Percentiles rank a stretch among this genome's conserved stretches.
phyloP scores from a whole-genome alignment of 2,113 vertebrate genomes.

The Prochilodus magdalenae region DNA sequence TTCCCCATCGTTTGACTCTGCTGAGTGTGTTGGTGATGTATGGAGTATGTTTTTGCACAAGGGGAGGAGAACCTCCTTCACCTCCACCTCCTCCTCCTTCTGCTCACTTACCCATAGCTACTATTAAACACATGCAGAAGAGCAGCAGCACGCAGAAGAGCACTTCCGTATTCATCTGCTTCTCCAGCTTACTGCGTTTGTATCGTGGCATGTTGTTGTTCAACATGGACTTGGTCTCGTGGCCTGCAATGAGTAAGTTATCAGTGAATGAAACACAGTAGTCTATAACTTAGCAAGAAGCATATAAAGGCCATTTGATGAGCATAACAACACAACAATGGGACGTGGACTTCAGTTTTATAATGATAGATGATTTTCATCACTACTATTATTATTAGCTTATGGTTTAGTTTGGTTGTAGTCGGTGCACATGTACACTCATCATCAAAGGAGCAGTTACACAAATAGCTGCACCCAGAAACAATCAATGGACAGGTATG shows the following conservation, averaged over 20 bases:
- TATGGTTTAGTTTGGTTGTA: too few relatives aligned
- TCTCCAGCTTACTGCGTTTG: constrained; percentile 94
- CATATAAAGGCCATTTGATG: not conserved
- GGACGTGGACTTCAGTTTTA: too few relatives aligned
- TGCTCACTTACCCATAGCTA: constrained; percentile 83
- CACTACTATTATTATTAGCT: too few relatives aligned
- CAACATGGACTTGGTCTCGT: constrained; percentile 95
- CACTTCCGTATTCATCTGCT: constrained; percentile 85
- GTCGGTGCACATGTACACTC: too few relatives aligned
- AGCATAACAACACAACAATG: too few relatives aligned
- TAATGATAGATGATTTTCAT: too few relatives aligned
- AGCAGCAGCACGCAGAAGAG: constrained; percentile 88
- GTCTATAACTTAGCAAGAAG: not conserved
- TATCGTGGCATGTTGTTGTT: constrained; percentile 89
- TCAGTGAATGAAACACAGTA: not conserved
- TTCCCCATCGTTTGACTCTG: constrained; percentile 37
- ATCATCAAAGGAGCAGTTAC: too few relatives aligned
- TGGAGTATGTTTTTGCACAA: not conserved
- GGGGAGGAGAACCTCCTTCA: not conserved
- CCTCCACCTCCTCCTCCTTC: not conserved
- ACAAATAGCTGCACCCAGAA: too few relatives aligned
- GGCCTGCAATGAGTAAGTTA: constrained; percentile 77
- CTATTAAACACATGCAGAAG: constrained; percentile 88
- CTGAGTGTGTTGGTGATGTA: not conserved
- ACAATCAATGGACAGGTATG: too few relatives aligned